Conservation (phyloP, 2,888 invertebrate species). For the Eulithis testata region DNA sequence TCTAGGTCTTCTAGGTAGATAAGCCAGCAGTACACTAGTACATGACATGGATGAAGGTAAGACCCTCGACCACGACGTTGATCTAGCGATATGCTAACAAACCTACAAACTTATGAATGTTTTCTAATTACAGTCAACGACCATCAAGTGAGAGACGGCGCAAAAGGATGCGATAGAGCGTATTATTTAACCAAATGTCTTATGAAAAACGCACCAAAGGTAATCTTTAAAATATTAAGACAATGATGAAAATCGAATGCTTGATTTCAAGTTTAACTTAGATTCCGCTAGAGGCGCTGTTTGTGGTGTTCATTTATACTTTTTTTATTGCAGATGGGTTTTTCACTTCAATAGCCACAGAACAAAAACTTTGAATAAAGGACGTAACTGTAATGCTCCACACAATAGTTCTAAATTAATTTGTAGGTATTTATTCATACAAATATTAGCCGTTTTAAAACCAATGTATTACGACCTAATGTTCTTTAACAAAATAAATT, state of each 20-base stretch:
- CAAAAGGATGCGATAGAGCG: constrained; percentile 74
- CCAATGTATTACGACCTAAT: too few relatives aligned
- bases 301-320: neutral
- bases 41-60: too few relatives aligned
- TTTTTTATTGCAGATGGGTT: constrained; percentile 58
- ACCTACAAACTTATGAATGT: neutral
- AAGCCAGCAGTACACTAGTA: too few relatives aligned
- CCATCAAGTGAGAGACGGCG: constrained; percentile 60
- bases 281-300: neutral
- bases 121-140: constrained; percentile 64
- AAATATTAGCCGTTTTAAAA: too few relatives aligned
- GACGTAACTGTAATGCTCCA: constrained; percentile 42
- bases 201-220: constrained; percentile 64
- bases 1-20: too few relatives aligned
- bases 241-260: too few relatives aligned
- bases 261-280: too few relatives aligned
- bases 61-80: too few relatives aligned
- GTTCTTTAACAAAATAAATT: too few relatives aligned
- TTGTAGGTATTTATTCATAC: neutral
- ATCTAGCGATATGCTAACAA: neutral
- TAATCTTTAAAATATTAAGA: constrained; percentile 37
- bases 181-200: constrained; percentile 65
- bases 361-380: neutral
- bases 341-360: constrained; percentile 42
- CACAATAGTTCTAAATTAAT: constrained; percentile 12